Evolutionary conservation across 2,797 vertebrate genomes (phyloP).

Genomic region (Takifugu rubripes): DNA sequence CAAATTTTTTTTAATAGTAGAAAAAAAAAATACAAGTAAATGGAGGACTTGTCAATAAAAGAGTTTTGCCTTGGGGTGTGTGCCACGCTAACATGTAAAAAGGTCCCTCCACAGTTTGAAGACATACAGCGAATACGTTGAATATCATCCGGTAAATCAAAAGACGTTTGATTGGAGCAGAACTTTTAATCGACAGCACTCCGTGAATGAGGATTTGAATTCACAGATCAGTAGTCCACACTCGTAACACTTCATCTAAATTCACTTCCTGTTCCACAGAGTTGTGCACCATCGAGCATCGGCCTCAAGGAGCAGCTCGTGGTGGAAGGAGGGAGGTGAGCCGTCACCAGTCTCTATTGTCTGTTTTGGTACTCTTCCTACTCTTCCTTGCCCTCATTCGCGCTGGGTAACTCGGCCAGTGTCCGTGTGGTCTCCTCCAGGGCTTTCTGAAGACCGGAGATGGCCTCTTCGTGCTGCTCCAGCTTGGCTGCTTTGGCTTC

Average conservation of each 20-base stretch:
- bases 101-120: no score
- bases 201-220: conserved; percentile 55
- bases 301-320: conserved; percentile 15
- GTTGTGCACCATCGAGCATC: conserved; percentile 29
- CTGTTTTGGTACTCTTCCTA: conserved; percentile 14
- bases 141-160: no score
- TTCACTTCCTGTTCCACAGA: conserved; percentile 8
- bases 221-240: conserved; percentile 66
- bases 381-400: conserved; percentile 58
- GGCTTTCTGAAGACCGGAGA: conserved; percentile 74
- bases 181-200: conserved; percentile 69
- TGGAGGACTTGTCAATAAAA: no score
- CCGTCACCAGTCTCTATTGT: conserved; percentile 6
- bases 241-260: conserved; percentile 2
- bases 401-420: conserved; percentile 75
- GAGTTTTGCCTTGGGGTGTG: no score
- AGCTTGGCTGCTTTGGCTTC: conserved; percentile 81
- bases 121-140: no score
- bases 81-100: no score
- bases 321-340: conserved; percentile 10
- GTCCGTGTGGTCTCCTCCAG: conserved; percentile 77
- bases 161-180: no score
- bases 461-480: conserved; percentile 78
- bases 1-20: no score
- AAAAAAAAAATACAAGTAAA: no score